phyloP scores from a whole-genome alignment of 2,113 vertebrate genomes.

The Hippocampus abdominalis region DNA sequence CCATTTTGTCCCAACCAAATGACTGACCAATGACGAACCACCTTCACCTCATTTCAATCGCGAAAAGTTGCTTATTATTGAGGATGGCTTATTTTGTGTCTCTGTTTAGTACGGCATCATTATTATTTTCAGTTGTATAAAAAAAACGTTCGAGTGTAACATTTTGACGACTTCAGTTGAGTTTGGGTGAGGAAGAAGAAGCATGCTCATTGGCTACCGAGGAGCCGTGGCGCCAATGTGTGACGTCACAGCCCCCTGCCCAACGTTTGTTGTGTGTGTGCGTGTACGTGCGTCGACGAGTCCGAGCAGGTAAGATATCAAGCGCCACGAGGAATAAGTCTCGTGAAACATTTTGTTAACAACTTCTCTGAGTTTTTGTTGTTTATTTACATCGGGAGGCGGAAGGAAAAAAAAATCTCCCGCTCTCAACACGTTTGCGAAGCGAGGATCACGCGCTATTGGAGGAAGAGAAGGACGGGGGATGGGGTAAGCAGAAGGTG shows the following conservation, averaged over 20 bases:
- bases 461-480: conserved; percentile 21
- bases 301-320: not conserved
- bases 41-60: not conserved
- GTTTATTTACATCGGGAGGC: not conserved
- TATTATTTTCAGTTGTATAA: not conserved
- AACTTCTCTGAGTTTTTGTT: not conserved
- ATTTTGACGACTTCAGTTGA: not conserved
- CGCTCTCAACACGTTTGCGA: not conserved
- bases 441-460: conserved; percentile 4
- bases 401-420: not conserved
- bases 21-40: not conserved
- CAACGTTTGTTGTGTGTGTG: conserved; percentile 45
- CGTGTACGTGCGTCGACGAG: conserved; percentile 13
- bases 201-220: conserved; percentile 52
- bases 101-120: too few species aligned
- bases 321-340: not conserved
- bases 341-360: not conserved
- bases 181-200: conserved; percentile 4
- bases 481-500: conserved; percentile 21
- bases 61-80: not conserved
- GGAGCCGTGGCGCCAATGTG: conserved; percentile 44
- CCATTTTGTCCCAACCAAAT: not conserved
- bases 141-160: not conserved
- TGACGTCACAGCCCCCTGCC: conserved; percentile 62
- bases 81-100: not conserved